Percentiles rank a stretch among this genome's conserved stretches.
These are phyloP conservation scores for Diplazon laetatorius DNA, from an alignment of 2,888 invertebrate species.

Conservation along the genomic window DNA sequence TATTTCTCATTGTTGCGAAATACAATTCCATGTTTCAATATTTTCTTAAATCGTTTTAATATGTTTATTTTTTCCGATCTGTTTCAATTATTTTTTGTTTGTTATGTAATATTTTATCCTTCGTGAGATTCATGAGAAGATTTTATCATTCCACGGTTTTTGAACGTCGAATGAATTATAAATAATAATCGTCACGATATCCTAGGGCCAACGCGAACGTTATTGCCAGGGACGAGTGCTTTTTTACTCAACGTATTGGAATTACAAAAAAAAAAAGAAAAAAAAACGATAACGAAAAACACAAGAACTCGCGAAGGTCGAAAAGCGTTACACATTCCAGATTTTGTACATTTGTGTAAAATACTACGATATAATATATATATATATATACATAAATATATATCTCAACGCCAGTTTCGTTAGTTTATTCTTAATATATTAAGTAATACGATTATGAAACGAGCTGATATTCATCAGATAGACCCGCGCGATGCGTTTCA, in stretches of 20 bases:
- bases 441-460: conserved; percentile 34
- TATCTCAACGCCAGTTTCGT: conserved; percentile 75
- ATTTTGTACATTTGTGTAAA: conserved; percentile 79
- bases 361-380: conserved; percentile 66
- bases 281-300: neutral
- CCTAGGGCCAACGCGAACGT: conserved; percentile 1
- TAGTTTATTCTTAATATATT: conserved; percentile 44
- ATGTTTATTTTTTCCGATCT: too few species aligned
- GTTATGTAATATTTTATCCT: conserved; percentile 1
- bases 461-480: conserved; percentile 48
- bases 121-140: neutral
- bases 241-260: conserved; percentile 42
- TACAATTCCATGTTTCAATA: conserved; percentile 33
- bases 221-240: conserved; percentile 11
- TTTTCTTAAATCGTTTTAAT: conserved; percentile 5
- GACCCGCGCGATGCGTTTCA: conserved; percentile 61
- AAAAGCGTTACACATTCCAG: conserved; percentile 54
- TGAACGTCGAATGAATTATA: conserved; percentile 22
- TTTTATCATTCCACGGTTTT: conserved; percentile 28
- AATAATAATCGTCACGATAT: conserved; percentile 33
- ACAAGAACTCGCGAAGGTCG: conserved; percentile 33
- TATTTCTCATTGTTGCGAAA: conserved; percentile 22
- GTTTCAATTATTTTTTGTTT: conserved; percentile 9
- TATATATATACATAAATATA: too few species aligned
- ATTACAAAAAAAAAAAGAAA: neutral